Base-by-base conservation (phyloP, 2,888 invertebrate genomes). In the Apodemia hepburni region DNA sequence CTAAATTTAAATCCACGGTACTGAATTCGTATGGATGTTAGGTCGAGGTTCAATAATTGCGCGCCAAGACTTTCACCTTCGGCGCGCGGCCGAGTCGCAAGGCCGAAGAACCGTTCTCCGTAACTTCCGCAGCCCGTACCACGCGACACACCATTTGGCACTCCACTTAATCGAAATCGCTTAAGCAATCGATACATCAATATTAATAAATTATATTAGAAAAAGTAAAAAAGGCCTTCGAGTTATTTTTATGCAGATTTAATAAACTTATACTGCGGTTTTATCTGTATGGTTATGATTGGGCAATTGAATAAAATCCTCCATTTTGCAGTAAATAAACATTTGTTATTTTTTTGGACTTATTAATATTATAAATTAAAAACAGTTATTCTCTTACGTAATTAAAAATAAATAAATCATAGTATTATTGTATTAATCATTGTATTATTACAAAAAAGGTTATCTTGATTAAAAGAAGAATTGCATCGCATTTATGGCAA, bases 1-100 rank as follows among this genome's bases (percentile, higher is more conserved):
- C 51, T 22, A 51, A 51, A 51, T 51, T 51, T 51, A 51, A 51
- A 51, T 51, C 51, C 12, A 22, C 51, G 11, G 38, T 38, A 51
- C 22, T 51, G 51, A 22, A 18, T 51, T 51, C 18, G 51, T 51
- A 51, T 51, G 51, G 51, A 51, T 51, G 51, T 51, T 51, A 51
- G 51, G 27, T 83, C 85, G 86, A 86, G 88, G 87, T 85, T 86
- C 85, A 85, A 83, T 87, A 84, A 87, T 87, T 84, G 84, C 84
- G 75, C 76, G 83, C 77, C 81, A 82, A 87, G 87, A 89, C 90
- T 90, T 90, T 90, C 90, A 89, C 90, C 90, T 88, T 90, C 90
- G 85, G 77, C 81, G 84, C 79, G 79, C 84, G 79, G 81, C 80
- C 81, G 78, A 29, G 27, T 27, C 78, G 75, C 88, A 87, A 87